These are phyloP conservation scores for Ochotona princeps DNA, from an alignment of 2,113 vertebrate genomes.

Conservation along the genomic window DNA sequence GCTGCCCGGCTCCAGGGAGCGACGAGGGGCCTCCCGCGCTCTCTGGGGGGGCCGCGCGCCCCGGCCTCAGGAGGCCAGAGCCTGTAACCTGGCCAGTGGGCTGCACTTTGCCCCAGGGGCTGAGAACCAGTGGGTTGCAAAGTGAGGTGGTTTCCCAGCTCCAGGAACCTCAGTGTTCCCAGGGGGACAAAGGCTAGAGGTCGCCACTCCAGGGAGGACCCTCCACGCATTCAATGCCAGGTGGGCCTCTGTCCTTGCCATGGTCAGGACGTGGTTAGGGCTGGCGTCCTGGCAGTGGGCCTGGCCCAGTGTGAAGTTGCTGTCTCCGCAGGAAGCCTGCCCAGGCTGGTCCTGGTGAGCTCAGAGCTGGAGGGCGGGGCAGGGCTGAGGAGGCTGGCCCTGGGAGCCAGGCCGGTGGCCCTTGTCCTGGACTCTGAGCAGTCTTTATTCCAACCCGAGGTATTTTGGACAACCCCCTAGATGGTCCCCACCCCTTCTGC, in stretches of 20 bases:
- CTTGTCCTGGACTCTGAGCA: not conserved
- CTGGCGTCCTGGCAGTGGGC: not conserved
- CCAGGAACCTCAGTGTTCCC: not conserved
- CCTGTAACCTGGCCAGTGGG: not conserved
- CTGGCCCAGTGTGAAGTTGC: fast-evolving
- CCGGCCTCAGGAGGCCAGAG: not conserved
- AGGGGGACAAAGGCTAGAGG: too few species aligned
- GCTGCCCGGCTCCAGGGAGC: not conserved
- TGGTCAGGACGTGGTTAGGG: not conserved
- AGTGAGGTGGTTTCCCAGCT: not conserved
- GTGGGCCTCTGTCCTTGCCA: fast-evolving
- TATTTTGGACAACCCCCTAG: too few species aligned
- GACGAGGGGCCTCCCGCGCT: not conserved
- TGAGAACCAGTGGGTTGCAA: not conserved
- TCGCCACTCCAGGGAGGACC: not conserved
- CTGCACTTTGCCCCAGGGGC: not conserved
- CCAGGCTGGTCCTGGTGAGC: not conserved
- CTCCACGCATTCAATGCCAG: fast-evolving
- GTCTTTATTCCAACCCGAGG: not conserved
- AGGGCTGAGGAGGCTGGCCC: not conserved
- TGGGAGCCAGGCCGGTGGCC: too few species aligned
- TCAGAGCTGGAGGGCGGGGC: not conserved
- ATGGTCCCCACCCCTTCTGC: fast-evolving
- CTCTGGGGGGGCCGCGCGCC: too few species aligned
- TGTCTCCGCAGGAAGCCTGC: not conserved